Evolutionary conservation across 2,797 vertebrate species (phyloP).

Genomic region (Denticeps clupeoides): DNA sequence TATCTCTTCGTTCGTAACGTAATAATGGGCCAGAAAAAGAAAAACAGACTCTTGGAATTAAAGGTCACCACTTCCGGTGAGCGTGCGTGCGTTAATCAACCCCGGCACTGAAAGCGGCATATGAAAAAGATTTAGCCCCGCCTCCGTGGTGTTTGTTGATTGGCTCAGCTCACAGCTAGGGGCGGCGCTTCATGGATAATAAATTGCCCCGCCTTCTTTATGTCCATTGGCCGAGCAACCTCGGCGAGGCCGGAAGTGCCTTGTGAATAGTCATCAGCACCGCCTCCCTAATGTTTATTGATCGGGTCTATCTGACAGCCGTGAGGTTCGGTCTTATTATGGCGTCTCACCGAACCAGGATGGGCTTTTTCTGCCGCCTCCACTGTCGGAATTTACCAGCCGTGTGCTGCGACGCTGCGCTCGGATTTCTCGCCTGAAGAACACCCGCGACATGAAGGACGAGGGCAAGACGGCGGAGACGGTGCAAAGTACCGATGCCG

Average conservation of each 20-base stretch:
- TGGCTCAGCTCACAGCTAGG: too few species aligned
- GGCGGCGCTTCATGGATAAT: conserved; percentile 35
- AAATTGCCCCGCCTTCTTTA: too few species aligned
- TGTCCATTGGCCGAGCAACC: conserved; percentile 19
- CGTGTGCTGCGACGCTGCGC: conserved; percentile 34
- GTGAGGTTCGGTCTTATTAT: conserved; percentile 48
- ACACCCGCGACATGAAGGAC: conserved; percentile 61
- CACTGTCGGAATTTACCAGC: conserved; percentile 47
- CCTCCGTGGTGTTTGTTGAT: too few species aligned
- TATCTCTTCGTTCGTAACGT: too few species aligned
- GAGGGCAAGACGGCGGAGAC: conserved; percentile 37
- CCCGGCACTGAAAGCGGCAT: too few species aligned
- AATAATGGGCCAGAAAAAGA: too few species aligned
- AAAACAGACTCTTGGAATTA: too few species aligned
- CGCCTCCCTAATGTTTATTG: conserved; percentile 59
- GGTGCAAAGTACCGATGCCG: conserved; percentile 34
- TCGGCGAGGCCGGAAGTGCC: conserved; percentile 26
- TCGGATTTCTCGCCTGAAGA: conserved; percentile 21
- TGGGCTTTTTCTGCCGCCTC: conserved; percentile 38
- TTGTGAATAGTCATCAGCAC: conserved; percentile 40
- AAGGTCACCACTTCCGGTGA: too few species aligned
- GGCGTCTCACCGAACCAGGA: conserved; percentile 54
- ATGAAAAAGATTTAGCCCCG: too few species aligned
- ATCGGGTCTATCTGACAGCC: conserved; percentile 49
- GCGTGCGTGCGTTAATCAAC: too few species aligned